Evolutionary conservation across 2,113 vertebrate genomes (phyloP).

Genomic region (Laterallus jamaicensis): DNA sequence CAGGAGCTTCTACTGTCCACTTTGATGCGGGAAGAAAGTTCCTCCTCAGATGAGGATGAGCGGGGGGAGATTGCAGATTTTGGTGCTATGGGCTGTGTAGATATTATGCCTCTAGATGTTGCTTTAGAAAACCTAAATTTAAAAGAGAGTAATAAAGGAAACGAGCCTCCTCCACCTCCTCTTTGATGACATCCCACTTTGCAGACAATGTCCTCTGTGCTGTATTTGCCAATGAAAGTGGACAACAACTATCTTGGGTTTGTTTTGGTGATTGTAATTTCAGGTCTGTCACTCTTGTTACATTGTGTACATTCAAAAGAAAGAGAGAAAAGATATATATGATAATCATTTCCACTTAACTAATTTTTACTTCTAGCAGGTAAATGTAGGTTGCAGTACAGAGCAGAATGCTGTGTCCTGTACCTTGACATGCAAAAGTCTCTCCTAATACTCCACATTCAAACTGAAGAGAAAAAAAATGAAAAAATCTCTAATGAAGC

Average conservation of each 20-base stretch:
- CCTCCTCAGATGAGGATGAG: constrained; percentile 97
- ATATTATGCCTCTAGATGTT: constrained; percentile 99
- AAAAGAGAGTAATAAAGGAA: constrained; percentile 94
- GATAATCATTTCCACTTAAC: constrained; percentile 99
- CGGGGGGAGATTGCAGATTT: constrained; percentile 96
- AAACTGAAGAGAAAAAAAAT: constrained; percentile 88
- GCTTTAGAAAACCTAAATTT: constrained; percentile 99
- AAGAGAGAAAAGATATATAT: constrained; percentile 92
- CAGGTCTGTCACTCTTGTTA: constrained; percentile 99
- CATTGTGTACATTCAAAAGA: constrained; percentile 98
- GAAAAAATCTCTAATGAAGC: constrained; percentile 96
- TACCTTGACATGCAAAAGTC: constrained; percentile 89
- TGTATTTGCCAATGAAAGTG: constrained; percentile 99
- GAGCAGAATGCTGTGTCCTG: constrained; percentile 84
- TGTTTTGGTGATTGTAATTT: constrained; percentile 99
- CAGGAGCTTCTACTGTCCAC: constrained; percentile 98
- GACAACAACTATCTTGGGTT: constrained; percentile 90
- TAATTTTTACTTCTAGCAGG: constrained; percentile 94
- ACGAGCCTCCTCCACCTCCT: constrained; percentile 98
- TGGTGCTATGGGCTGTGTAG: constrained; percentile 99
- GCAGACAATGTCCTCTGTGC: constrained; percentile 99
- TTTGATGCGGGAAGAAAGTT: constrained; percentile 95
- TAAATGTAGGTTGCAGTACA: constrained; percentile 91
- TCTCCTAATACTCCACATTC: constrained; percentile 96
- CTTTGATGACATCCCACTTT: constrained; percentile 97